Conservation (phyloP, 35 echinoderm and acorn worm genomes). For the Heliocidaris erythrogramma region DNA sequence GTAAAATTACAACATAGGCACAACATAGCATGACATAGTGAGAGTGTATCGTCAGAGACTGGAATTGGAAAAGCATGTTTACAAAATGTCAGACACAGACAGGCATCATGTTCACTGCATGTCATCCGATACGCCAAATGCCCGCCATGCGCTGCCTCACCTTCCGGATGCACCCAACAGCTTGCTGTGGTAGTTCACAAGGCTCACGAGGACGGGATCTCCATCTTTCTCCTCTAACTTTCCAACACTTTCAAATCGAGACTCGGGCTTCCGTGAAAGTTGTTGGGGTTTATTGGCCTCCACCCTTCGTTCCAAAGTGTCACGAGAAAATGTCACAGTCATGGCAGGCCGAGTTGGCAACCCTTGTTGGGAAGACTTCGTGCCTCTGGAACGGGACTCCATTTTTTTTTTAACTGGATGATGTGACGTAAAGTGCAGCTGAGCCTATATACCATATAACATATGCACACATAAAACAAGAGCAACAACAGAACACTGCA, state of each 20-base stretch:
- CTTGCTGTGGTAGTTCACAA: constrained; percentile 27
- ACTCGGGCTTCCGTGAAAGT: background rate
- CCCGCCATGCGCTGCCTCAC: background rate
- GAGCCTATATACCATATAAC: no score
- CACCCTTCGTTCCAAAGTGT: background rate
- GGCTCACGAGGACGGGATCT: background rate
- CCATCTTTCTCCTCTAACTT: background rate
- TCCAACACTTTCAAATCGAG: background rate
- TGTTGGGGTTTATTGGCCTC: background rate
- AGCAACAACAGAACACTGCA: no score
- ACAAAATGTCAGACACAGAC: background rate
- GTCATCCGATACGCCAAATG: no score
- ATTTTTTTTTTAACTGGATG: background rate
- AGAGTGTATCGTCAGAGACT: background rate
- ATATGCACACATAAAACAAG: no score
- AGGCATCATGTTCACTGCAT: background rate
- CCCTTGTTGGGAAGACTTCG: background rate
- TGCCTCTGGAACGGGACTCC: background rate
- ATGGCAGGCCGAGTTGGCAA: background rate
- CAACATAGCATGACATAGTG: background rate
- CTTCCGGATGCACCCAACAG: background rate
- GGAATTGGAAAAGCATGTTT: background rate
- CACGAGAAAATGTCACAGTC: background rate
- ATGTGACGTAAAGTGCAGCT: no score
- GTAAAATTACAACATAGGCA: no score